Conservation (phyloP, 2,888 invertebrate species). For the Dolichomitus sp. region DNA sequence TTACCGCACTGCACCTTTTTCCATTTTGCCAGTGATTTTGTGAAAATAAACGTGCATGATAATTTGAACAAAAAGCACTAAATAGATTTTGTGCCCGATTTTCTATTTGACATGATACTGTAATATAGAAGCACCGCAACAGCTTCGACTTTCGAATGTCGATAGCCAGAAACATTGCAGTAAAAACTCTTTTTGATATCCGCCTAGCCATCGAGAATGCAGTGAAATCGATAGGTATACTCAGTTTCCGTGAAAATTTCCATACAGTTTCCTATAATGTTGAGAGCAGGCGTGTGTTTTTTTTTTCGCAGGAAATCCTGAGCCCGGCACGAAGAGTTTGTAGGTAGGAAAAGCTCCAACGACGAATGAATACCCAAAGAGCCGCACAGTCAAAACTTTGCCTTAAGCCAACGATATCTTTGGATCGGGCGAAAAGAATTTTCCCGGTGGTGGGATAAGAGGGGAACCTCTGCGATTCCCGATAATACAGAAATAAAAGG, state of each 20-base stretch:
- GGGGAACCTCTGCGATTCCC: slow-evolving; percentile 40
- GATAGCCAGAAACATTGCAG: slow-evolving; percentile 7
- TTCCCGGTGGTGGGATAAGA: slow-evolving; percentile 29
- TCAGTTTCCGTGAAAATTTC: slow-evolving; percentile 10
- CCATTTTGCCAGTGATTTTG: neutral
- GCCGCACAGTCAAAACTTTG: slow-evolving; percentile 52
- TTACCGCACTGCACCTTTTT: slow-evolving; percentile 40
- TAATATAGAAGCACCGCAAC: slow-evolving; percentile 3
- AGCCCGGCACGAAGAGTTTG: neutral
- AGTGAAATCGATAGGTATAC: slow-evolving; percentile 17
- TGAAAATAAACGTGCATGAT: neutral
- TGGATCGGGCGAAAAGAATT: slow-evolving; percentile 18
- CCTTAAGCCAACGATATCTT: slow-evolving; percentile 49
- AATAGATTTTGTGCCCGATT: slow-evolving; percentile 34
- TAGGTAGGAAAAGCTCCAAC: neutral
- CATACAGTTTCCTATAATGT: neutral
- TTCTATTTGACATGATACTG: neutral
- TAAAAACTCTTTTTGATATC: slow-evolving; percentile 13
- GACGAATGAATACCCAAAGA: slow-evolving; percentile 55
- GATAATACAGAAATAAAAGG: slow-evolving; percentile 65
- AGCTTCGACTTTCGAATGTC: slow-evolving; percentile 8
- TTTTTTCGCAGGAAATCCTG: slow-evolving; percentile 16
- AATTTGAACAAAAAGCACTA: slow-evolving; percentile 31
- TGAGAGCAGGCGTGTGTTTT: neutral
- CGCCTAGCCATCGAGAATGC: neutral